These are phyloP conservation scores for Zoroaster sp. DNA, from an alignment of 53 echinoderm and acorn worm species.

Conservation along the genomic window DNA sequence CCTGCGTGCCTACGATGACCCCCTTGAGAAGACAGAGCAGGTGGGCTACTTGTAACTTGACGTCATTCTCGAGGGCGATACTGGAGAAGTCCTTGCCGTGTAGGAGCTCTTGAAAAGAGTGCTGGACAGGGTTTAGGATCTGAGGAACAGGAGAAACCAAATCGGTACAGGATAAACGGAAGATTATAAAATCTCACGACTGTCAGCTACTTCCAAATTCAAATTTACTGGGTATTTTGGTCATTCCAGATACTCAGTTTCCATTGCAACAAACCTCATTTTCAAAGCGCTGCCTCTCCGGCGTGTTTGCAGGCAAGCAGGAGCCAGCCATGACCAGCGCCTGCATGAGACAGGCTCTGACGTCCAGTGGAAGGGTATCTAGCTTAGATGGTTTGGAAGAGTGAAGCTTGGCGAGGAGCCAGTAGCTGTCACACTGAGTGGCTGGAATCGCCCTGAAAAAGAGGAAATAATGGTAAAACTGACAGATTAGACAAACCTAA, in stretches of 20 bases:
- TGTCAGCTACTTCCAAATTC: too few relatives aligned
- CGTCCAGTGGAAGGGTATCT: slow-evolving; percentile 81
- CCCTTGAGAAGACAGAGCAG: slow-evolving; percentile 80
- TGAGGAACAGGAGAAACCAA: slow-evolving; percentile 1
- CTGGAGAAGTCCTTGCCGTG: slow-evolving; percentile 83
- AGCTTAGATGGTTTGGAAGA: slow-evolving; percentile 73
- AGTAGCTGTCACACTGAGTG: slow-evolving; percentile 83
- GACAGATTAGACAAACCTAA: too few relatives aligned
- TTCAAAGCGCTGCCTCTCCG: slow-evolving; percentile 65
- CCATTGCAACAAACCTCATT: slow-evolving; percentile 86
- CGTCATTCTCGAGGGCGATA: slow-evolving; percentile 65
- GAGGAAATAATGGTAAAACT: too few relatives aligned
- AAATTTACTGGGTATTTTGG: too few relatives aligned
- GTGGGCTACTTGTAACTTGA: slow-evolving; percentile 66
- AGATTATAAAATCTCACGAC: too few relatives aligned
- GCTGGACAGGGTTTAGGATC: slow-evolving; percentile 91
- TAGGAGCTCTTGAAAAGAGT: slow-evolving; percentile 76
- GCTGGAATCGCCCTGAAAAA: slow-evolving; percentile 78
- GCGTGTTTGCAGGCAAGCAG: slow-evolving; percentile 65
- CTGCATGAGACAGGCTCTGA: slow-evolving; percentile 89
- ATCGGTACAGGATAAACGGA: not conserved
- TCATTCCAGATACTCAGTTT: too few relatives aligned
- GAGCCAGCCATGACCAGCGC: slow-evolving; percentile 93
- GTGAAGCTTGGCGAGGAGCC: slow-evolving; percentile 90
- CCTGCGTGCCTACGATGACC: slow-evolving; percentile 83